Percentiles rank a stretch among this genome's conserved stretches.
Evolutionary conservation across 2,888 invertebrate species (phyloP).

Genomic region (Dryocosmus kuriphilus): DNA sequence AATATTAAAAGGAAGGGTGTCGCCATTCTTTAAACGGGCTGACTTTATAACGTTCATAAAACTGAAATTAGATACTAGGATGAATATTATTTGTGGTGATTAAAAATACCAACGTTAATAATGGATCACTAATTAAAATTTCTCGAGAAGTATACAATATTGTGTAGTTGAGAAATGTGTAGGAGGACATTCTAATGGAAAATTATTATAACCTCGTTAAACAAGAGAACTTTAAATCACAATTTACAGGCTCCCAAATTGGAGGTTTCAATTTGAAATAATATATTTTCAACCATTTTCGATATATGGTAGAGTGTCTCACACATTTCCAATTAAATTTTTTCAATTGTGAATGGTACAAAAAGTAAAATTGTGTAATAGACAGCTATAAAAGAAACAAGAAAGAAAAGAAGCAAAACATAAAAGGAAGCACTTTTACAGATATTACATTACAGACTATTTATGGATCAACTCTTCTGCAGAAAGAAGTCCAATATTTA

Average conservation of each 20-base stretch:
- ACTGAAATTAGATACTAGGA: neutral
- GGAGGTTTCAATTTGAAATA: too few species aligned
- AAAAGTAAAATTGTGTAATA: neutral
- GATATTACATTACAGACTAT: neutral
- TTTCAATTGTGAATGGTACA: neutral
- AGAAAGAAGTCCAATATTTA: neutral
- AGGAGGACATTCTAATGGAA: neutral
- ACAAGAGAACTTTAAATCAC: too few species aligned
- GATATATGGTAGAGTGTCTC: too few species aligned
- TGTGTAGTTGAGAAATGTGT: neutral
- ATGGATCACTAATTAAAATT: slow-evolving; percentile 17
- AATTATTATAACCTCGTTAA: too few species aligned
- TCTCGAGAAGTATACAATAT: neutral
- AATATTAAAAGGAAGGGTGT: neutral
- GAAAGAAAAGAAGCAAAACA: neutral
- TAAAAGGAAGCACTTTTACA: neutral
- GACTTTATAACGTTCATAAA: neutral
- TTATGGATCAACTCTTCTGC: neutral
- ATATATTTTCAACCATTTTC: too few species aligned
- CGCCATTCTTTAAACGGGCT: neutral
- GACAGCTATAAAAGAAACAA: too few species aligned
- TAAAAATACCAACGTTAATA: slow-evolving; percentile 13
- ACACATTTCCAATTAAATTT: neutral
- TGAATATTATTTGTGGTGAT: slow-evolving; percentile 17
- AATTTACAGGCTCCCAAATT: too few species aligned